phyloP scores from a whole-genome alignment of 2,888 invertebrate genomes.

The Eupithecia insigniata region DNA sequence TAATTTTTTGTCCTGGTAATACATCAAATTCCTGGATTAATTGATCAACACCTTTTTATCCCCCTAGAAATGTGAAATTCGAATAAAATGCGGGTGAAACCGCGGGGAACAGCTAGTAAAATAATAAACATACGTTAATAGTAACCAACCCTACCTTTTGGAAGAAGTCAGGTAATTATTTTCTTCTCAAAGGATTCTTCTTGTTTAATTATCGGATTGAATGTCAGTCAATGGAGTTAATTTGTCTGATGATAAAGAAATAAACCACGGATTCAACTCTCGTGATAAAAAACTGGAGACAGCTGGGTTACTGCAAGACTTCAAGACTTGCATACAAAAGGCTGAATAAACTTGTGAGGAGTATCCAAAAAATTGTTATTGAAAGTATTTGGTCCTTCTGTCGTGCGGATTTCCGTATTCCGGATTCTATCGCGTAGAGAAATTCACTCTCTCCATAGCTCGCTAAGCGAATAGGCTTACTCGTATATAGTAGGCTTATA shows the following conservation, averaged over 20 bases:
- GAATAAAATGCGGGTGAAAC: too few relatives aligned
- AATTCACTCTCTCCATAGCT: neutral
- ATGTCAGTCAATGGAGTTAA: slow-evolving; percentile 42
- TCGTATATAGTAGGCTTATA: too few relatives aligned
- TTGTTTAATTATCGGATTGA: slow-evolving; percentile 26
- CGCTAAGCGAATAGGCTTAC: neutral
- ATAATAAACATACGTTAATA: neutral
- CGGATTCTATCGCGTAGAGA: neutral
- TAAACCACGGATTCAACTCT: slow-evolving; percentile 23
- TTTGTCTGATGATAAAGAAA: slow-evolving; percentile 48
- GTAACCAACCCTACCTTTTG: neutral
- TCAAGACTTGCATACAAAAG: neutral
- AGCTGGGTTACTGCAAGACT: neutral
- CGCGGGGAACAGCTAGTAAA: too few relatives aligned
- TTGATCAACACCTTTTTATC: too few relatives aligned
- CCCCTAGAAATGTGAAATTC: too few relatives aligned
- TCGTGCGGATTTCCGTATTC: neutral
- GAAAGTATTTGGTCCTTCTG: neutral
- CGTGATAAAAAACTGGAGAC: neutral
- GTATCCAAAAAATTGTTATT: neutral
- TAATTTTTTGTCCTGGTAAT: too few relatives aligned
- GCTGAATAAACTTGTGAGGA: neutral
- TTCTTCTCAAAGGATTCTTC: neutral
- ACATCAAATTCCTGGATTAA: too few relatives aligned
- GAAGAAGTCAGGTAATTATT: neutral